phyloP scores from a whole-genome alignment of 2,797 vertebrate genomes.

The Channa striata region DNA sequence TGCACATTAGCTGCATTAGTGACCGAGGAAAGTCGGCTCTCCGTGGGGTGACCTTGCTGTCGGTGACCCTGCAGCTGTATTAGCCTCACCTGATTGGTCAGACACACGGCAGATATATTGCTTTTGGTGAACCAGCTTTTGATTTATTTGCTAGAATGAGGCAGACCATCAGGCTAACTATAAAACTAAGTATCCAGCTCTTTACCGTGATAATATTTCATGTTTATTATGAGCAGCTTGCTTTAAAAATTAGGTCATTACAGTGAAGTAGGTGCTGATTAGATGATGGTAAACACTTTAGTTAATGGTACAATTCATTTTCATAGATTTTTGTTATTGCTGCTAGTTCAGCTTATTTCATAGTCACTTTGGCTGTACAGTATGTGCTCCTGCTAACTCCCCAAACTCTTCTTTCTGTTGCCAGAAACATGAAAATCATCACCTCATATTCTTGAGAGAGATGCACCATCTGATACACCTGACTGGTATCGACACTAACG shows the following conservation, averaged over 20 bases:
- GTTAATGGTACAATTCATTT: constrained; percentile 22
- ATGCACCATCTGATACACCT: background rate
- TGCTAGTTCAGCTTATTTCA: background rate
- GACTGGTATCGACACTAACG: background rate
- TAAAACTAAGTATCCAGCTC: constrained; percentile 20
- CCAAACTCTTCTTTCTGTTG: constrained; percentile 4
- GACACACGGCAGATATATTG: constrained; percentile 5
- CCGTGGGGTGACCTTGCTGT: constrained; percentile 67
- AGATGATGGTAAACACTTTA: constrained; percentile 38
- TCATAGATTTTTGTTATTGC: constrained; percentile 5
- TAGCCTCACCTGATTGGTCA: constrained; percentile 34
- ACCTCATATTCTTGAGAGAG: background rate
- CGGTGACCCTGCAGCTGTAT: constrained; percentile 39
- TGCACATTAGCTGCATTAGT: constrained; percentile 62
- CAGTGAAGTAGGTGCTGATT: constrained; percentile 13
- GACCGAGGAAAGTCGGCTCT: constrained; percentile 39
- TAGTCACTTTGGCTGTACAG: background rate
- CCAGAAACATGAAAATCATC: constrained; percentile 4
- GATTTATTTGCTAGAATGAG: constrained; percentile 26
- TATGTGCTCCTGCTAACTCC: background rate
- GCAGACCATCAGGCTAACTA: constrained; percentile 13
- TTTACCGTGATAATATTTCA: constrained; percentile 7
- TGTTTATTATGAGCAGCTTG: constrained; percentile 24
- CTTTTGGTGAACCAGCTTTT: constrained; percentile 15
- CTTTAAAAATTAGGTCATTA: constrained; percentile 27